phyloP scores from a whole-genome alignment of 2,113 vertebrate species.

The Collichthys lucidus region DNA sequence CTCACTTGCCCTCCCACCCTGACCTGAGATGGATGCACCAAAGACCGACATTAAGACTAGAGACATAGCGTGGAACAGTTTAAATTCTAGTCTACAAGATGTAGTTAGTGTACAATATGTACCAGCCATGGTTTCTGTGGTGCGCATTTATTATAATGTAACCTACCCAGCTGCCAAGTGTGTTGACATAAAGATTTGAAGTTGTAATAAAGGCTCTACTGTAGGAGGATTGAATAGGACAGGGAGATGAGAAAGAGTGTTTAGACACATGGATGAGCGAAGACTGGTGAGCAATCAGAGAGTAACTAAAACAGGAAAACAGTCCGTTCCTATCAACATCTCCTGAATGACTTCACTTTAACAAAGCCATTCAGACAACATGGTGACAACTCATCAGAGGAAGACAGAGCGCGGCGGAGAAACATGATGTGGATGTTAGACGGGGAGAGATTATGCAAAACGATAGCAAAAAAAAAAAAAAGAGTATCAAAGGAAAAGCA shows the following conservation, averaged over 20 bases:
- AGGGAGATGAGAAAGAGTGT: slow-evolving; percentile 56
- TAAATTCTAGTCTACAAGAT: slow-evolving; percentile 4
- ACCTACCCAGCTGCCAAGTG: slow-evolving; percentile 4
- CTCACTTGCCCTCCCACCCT: slow-evolving; percentile 54
- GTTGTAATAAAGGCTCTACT: slow-evolving; percentile 9
- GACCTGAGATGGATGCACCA: slow-evolving; percentile 52
- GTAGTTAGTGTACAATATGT: not conserved
- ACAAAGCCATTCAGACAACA: slow-evolving; percentile 65
- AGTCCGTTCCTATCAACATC: slow-evolving; percentile 68
- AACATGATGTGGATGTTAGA: slow-evolving; percentile 45
- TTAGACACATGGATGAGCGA: slow-evolving; percentile 74
- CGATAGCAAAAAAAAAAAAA: slow-evolving; percentile 38
- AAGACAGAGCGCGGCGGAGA: slow-evolving; percentile 41
- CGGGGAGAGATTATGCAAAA: slow-evolving; percentile 54
- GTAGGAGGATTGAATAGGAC: slow-evolving; percentile 30
- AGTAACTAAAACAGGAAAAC: slow-evolving; percentile 77
- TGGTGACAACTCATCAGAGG: slow-evolving; percentile 70
- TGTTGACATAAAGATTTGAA: slow-evolving; percentile 27
- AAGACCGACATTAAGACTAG: slow-evolving; percentile 16
- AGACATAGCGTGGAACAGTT: not conserved
- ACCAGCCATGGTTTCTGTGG: slow-evolving; percentile 19
- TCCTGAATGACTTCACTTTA: slow-evolving; percentile 69
- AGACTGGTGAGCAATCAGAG: slow-evolving; percentile 75
- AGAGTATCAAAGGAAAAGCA: slow-evolving; percentile 22
- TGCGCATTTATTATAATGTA: slow-evolving; percentile 41